phyloP scores from a whole-genome alignment of 2,797 vertebrate genomes.

The Pagetopsis macropterus region DNA sequence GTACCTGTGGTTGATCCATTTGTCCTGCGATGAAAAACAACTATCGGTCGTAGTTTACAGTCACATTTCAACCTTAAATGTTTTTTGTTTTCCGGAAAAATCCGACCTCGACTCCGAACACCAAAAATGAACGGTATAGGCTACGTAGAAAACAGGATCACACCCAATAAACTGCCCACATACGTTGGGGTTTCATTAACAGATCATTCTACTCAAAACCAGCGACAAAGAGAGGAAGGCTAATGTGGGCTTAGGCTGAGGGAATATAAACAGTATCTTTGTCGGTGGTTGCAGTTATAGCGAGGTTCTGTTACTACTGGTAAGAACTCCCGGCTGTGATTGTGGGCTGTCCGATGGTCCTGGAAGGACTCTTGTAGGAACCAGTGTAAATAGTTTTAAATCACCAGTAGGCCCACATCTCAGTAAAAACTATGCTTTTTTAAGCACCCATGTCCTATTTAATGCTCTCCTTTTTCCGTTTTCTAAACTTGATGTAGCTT shows the following conservation, averaged over 20 bases:
- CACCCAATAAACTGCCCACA: not conserved
- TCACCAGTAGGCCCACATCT: not conserved
- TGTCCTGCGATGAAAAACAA: not conserved
- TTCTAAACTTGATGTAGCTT: not conserved
- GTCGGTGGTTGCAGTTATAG: not conserved
- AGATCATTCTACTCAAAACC: not conserved
- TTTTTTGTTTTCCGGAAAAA: not conserved
- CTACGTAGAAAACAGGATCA: not conserved
- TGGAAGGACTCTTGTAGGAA: constrained; percentile 17
- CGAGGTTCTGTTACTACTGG: not conserved
- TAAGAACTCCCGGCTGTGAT: not conserved
- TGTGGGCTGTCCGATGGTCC: not conserved
- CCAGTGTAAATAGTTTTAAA: constrained; percentile 14
- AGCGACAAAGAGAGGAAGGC: not conserved
- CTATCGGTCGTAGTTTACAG: not conserved
- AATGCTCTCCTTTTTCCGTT: not conserved
- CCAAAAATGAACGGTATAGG: not conserved
- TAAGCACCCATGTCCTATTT: not conserved
- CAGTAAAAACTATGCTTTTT: not conserved
- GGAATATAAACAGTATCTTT: too few relatives aligned
- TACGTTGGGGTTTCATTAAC: not conserved
- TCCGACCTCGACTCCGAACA: not conserved
- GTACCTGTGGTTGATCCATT: constrained; percentile 61
- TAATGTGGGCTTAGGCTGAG: not conserved
- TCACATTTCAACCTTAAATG: not conserved